A percentile compares a stretch with the other conserved stretches of the same genome.
Conservation (phyloP, 2,888 invertebrate species). For the Nebria brevicollis region DNA sequence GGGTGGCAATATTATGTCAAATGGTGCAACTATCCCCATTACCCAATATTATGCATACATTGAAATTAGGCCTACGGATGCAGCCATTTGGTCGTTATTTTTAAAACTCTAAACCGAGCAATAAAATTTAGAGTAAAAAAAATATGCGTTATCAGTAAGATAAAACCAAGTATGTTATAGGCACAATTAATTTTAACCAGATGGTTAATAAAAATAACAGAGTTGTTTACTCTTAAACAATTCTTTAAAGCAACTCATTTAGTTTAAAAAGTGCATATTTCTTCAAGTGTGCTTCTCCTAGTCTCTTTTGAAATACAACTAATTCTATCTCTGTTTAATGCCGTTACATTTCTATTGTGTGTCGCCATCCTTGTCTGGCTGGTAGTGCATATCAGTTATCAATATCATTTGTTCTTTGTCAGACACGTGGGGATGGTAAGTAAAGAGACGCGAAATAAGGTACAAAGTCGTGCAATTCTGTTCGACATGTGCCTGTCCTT, state of each 20-base stretch:
- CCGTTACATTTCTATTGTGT: constrained; percentile 44
- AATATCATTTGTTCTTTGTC: constrained; percentile 15
- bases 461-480: constrained; percentile 33
- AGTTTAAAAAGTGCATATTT: background rate
- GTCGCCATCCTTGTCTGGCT: constrained; percentile 22
- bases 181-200: background rate
- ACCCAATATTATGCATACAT: too few species aligned
- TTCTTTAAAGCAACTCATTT: background rate
- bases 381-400: constrained; percentile 24
- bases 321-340: constrained; percentile 29
- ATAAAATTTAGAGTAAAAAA: background rate
- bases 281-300: background rate
- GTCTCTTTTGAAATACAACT: constrained; percentile 31
- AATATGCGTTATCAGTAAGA: background rate
- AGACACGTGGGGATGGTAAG: constrained; percentile 16
- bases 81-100: too few species aligned
- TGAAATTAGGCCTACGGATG: too few species aligned
- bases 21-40: too few species aligned
- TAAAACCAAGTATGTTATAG: background rate
- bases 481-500: constrained; percentile 20
- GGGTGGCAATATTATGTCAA: too few species aligned
- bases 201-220: background rate
- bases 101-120: too few species aligned
- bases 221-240: background rate
- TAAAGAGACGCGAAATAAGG: constrained; percentile 34